Base-by-base conservation (phyloP, 2,113 vertebrate species). In the Esox niger region DNA sequence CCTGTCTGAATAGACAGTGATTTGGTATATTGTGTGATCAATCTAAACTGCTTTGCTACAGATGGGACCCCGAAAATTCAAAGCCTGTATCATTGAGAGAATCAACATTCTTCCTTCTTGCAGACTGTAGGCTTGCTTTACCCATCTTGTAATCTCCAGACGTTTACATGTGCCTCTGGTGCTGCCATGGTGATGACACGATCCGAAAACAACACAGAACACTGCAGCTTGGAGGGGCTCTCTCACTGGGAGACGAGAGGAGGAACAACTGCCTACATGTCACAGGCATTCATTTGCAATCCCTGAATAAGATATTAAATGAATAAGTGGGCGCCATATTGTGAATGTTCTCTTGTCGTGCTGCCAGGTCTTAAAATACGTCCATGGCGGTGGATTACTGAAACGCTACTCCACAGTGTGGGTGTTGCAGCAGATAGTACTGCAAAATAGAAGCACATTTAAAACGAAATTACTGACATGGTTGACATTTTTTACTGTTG, bases 331-430 rank as follows among this genome's bases (percentile, higher is more conserved):
- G 47, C 7, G 5, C 47, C 7, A 21, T 52, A 52, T 23, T 23
- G n/a, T 52, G 47, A 2, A 52, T 52, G 47, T 52, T 52, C 47
- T 23, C n/a, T 52, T 23, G 47, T 23, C n/a, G n/a, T 52, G n/a
- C 47, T 52, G 47, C 47, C 47, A 52, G 47, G n/a, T 52, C 47
- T 52, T 52, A 52, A 52, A 52, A 21, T 52, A 52, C 47, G 21
- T 21, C 20, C 8, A 6, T 23, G n/a, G 21, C 2, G n/a, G 47
- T 23, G 47, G 47, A 52, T 52, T 52, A 52, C 38, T 43, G 38
- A 6, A 52, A n/a, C 2, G n/a, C n/a, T 15, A 21, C n/a, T 2
- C 47, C 21, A 52, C n/a, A 52, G 47, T 52, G 47, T 21, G 47
- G 47, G 47, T 21, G 47, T 52, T 52, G n/a, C 47, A 52, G 47